Evolutionary conservation across 2,888 invertebrate species (phyloP).

Genomic region (Brachypalpus laphriformis): DNA sequence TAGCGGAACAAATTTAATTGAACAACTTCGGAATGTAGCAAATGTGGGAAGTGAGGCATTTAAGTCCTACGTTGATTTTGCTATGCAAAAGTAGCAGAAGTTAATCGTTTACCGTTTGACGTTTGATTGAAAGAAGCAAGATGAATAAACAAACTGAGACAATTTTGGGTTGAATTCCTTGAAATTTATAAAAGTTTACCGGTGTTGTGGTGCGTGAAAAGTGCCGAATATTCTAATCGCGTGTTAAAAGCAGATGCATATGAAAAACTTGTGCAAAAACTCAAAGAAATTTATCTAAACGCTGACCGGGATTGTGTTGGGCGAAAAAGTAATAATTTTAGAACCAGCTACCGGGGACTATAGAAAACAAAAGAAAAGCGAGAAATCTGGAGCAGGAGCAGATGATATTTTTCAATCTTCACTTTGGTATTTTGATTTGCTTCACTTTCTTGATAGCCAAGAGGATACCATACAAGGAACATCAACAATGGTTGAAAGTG

Average conservation of each 20-base stretch:
- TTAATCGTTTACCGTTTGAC: constrained; percentile 17
- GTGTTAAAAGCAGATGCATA: constrained; percentile 21
- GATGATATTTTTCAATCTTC: neutral
- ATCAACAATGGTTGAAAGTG: no score
- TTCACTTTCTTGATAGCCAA: neutral
- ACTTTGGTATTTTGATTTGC: neutral
- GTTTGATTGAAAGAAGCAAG: no score
- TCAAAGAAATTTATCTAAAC: constrained; percentile 11
- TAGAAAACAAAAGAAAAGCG: no score
- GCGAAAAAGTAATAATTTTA: constrained; percentile 15
- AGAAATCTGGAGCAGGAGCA: neutral
- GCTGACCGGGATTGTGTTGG: constrained; percentile 5
- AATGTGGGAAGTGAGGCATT: constrained; percentile 10
- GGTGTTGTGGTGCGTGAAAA: constrained; percentile 10
- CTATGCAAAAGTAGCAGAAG: constrained; percentile 22
- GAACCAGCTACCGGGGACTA: neutral
- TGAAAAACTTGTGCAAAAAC: constrained; percentile 5
- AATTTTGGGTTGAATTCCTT: constrained; percentile 11
- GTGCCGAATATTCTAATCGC: constrained; percentile 6
- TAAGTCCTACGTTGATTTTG: constrained; percentile 18
- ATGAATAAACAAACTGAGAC: no score
- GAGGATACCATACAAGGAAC: neutral
- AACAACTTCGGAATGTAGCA: no score
- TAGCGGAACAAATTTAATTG: no score
- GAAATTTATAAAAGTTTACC: constrained; percentile 1